Base-by-base conservation (phyloP, 2,113 vertebrate genomes). In the Formicarius rufipectus region DNA sequence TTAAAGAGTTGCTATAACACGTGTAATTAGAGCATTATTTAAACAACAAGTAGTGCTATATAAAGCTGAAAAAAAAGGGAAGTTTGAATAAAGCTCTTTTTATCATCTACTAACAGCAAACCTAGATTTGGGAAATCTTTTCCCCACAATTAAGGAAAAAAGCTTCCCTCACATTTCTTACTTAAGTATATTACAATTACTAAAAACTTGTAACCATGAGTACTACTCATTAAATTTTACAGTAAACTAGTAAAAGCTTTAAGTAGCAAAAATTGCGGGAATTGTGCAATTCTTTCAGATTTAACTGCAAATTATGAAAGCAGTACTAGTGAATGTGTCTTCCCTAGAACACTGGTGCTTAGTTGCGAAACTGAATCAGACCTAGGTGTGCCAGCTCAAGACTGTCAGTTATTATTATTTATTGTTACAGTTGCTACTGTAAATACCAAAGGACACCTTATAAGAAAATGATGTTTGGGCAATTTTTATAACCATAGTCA, bases 1-100 rank as follows among this genome's bases (percentile, higher is more conserved):
- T 96, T 90, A 81, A 90, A 8, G 30, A 77, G 60, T 71, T 92
- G 71, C 58, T 91, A 94, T 68, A 95, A 95, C 66, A 91, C 33
- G 79, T 0, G 39, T 92, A 93, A 78, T 85, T 66, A 74, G 68
- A 96, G 18, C 45, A 86, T 95, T 95, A 92, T 85, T 95, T 93
- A 96, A 96, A 90, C 84, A 93, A 40, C 79, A 53, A 66, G 37
- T 33, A 35, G 12, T 33, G 28, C 55, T 56, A 42, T 6, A 89
- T 21, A 72, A 85, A 89, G 66, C 45, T 73, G 24, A 21, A 15
- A 60, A 68, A 60, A 67, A 40, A 90, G 56, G 10, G 7, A 60
- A 2, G 4, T 45, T 84, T 14, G 67, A 81, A 45, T 37, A 79
- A 91, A 42, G 44, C 83, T 94, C 14, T 76, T 92, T 76, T 87